A percentile compares a stretch with the other conserved stretches of the same genome.
These are phyloP conservation scores for Mythimna pallens DNA, from an alignment of 2,888 invertebrate genomes.

Conservation along the genomic window DNA sequence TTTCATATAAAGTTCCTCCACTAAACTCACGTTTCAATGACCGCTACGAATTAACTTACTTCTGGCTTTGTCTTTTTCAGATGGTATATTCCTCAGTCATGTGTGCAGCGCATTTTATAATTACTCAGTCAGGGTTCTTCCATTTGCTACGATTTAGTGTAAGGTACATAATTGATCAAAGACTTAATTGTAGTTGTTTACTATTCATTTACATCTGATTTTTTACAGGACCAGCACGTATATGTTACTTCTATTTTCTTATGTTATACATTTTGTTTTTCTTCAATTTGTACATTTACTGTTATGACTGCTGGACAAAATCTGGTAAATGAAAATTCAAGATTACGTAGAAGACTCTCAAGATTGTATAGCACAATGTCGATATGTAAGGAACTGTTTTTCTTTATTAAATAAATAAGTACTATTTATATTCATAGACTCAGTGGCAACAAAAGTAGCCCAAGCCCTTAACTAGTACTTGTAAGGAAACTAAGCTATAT, in stretches of 20 bases:
- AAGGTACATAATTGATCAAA: not conserved
- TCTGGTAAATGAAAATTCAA: conserved; percentile 15
- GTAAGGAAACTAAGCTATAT: no score
- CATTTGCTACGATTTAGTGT: not conserved
- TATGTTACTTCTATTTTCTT: not conserved
- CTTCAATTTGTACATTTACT: not conserved
- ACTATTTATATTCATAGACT: no score
- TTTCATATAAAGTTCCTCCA: no score
- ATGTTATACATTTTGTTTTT: not conserved
- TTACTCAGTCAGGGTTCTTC: no score
- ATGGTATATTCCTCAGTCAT: not conserved
- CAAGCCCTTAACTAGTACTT: no score
- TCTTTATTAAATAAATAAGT: not conserved
- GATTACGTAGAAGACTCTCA: conserved; percentile 1
- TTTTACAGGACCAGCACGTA: not conserved
- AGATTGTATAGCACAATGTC: conserved; percentile 17
- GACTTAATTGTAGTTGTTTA: not conserved
- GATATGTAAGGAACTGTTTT: conserved; percentile 18
- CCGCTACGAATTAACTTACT: not conserved
- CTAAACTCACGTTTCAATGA: no score
- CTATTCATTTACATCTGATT: no score
- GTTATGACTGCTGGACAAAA: conserved; percentile 31
- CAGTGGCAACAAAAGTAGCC: no score
- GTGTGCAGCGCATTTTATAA: not conserved
- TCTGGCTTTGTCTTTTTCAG: not conserved